Base-by-base conservation (phyloP, 2,888 invertebrate species). In the Netelia melanura region DNA sequence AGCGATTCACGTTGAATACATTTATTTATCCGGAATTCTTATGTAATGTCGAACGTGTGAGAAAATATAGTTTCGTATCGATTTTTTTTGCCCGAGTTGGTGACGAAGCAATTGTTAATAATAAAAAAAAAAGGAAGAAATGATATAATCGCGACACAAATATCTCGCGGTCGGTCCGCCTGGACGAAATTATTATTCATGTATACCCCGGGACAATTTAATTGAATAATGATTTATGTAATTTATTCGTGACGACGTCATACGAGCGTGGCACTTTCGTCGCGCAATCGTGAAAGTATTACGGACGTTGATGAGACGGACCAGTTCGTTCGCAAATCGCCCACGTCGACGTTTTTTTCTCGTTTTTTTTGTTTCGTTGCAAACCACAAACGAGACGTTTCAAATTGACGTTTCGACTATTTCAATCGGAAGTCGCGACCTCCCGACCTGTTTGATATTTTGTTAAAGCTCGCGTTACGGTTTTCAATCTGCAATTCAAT, bases 181-280 rank as follows among this genome's bases (percentile, higher is more conserved):
- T 5, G 30, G 30, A 30, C 44, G 74, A 70, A 83, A 86, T 86
- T 83, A 86, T 86, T 88, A 87, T 88, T 88, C 86, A 85, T 86
- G 77, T 85, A 72, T 81, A 80, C 75, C 79, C 75, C 67, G 77
- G 75, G 62, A 10, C 78, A 85, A 82, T 83, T 88, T 87, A 84
- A 89, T 89, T 88, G 85, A 88, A 87, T 87, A 87, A 88, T 87
- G 84, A 88, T 88, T 86, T 81, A 86, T 83, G 84, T 85, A 81
- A 87, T 85, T 84, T 87, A 86, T 88, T 84, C 83, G 61, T 38
- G 58, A 56, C 81, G 30, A 75, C 21, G 65, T 78, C 61, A 21
- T 61, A 64, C 52, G 67, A 64, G 48, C 78, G 68, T 70, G 43
- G 75, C 75, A 64, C 48, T 70, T 30, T 14, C 52, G 65, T 43